phyloP scores from a whole-genome alignment of 1,140 invertebrate genomes.

The Periplaneta americana region DNA sequence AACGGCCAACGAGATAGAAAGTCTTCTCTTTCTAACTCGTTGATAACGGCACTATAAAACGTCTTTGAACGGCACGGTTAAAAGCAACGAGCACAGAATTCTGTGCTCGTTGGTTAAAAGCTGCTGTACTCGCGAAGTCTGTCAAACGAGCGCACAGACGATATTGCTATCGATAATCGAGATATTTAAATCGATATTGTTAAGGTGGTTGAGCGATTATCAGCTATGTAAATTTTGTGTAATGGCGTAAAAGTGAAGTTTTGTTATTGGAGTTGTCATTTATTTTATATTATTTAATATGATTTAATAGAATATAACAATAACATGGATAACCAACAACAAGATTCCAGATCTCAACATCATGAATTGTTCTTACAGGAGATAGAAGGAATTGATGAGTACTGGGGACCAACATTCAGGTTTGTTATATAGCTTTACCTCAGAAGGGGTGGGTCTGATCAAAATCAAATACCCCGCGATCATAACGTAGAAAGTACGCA shows the following conservation, averaged over 20 bases:
- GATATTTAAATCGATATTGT: too few relatives aligned
- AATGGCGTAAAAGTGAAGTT: not conserved
- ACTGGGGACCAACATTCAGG: constrained; percentile 84
- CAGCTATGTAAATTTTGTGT: not conserved
- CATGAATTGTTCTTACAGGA: constrained; percentile 71
- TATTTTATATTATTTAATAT: too few relatives aligned
- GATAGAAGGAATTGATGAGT: constrained; percentile 87
- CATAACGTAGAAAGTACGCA: constrained; percentile 32
- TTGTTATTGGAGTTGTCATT: not conserved
- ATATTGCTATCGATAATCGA: too few relatives aligned
- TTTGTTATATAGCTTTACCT: constrained; percentile 32
- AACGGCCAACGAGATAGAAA: too few relatives aligned
- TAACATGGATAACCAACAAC: constrained; percentile 12
- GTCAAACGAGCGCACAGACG: too few relatives aligned
- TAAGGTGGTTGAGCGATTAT: too few relatives aligned
- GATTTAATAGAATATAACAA: not conserved
- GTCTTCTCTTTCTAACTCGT: too few relatives aligned
- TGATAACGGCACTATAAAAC: too few relatives aligned
- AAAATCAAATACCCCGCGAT: constrained; percentile 28
- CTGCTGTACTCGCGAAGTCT: too few relatives aligned
- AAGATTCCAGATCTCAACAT: constrained; percentile 23
- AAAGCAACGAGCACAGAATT: too few relatives aligned
- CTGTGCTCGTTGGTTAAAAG: too few relatives aligned
- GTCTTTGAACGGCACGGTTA: too few relatives aligned
- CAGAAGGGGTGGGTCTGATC: not conserved